Evolutionary conservation across 1,140 invertebrate species (phyloP), one percentile per base, ranked within the genome.

Genomic region (fruit fly (Drosophila melanogaster)): DNA sequence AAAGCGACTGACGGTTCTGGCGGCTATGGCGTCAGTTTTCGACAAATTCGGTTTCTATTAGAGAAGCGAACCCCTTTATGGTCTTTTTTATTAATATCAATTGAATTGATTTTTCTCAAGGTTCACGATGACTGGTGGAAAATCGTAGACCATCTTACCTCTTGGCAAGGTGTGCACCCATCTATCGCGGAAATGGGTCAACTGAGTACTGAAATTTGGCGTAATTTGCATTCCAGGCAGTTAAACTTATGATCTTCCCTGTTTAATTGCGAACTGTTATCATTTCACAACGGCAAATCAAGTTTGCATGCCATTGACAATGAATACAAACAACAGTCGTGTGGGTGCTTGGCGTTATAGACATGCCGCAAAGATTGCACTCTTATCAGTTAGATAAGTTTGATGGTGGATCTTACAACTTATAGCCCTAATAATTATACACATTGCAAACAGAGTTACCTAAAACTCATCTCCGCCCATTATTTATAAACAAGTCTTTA

Each of bases 21-120:
- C 33, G 50, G 43, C 33, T 19, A 53, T 43, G 55, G 43, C 51
- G 47, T 67, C 65, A 61, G 83, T 66, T 64, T 86, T 87, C 75
- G 79, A 79, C 71, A 77, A 89, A 62, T 79, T 89, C 41, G 19
- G 56, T 71, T 72, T 72, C 81, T 80, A 79, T 57, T 80, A 72
- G 60, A 66, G 64, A 76, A 79, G 24, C 46, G 15, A 62, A 35
- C 47, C 54, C 30, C 59, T 49, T 49, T 44, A 54, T 66, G 26
- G 35, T 74, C 30, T 35, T 74, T 40, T 74, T 60, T 74, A 89
- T 89, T 84, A 81, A 89, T 66, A 74, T 80, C 77, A 89, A 89
- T 89, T 89, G 73, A 66, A 89, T 90, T 75, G 85, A 89, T 89
- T 87, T 72, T 80, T 44, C 76, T 79, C 85, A 90, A 89, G 84